Evolutionary conservation across 2,888 invertebrate species (phyloP).

Genomic region (Lepidonotus clava): DNA sequence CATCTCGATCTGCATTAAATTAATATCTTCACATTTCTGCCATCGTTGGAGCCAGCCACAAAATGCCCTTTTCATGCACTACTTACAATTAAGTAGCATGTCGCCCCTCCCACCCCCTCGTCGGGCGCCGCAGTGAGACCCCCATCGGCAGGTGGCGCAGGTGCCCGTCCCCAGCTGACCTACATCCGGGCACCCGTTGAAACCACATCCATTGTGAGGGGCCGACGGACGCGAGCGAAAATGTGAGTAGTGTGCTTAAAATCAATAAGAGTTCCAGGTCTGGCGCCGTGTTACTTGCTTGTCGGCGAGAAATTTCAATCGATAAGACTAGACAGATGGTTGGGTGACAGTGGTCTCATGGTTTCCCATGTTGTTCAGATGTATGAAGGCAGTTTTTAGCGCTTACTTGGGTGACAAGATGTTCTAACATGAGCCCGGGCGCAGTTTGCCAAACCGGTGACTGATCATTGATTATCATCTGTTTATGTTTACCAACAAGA

Average conservation of each 20-base stretch:
- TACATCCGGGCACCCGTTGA: slow-evolving; percentile 24
- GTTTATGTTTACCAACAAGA: slow-evolving; percentile 40
- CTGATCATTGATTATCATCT: slow-evolving; percentile 52
- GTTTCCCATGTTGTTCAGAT: background rate
- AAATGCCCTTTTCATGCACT: no score
- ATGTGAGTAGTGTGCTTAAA: slow-evolving; percentile 51
- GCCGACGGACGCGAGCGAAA: slow-evolving; percentile 47
- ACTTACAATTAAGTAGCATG: no score
- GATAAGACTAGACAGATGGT: background rate
- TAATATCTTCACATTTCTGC: no score
- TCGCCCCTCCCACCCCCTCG: no score
- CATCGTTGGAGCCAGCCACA: no score
- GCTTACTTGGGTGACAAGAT: slow-evolving; percentile 16
- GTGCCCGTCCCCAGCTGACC: slow-evolving; percentile 3
- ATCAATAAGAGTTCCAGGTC: slow-evolving; percentile 40
- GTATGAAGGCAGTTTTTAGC: background rate
- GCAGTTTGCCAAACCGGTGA: slow-evolving; percentile 19
- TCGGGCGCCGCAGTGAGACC: no score
- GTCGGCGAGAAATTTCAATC: background rate
- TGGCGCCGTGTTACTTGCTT: background rate
- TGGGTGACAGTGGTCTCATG: background rate
- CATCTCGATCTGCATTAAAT: no score
- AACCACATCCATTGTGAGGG: slow-evolving; percentile 51
- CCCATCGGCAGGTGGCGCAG: slow-evolving; percentile 21
- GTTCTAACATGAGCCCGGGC: slow-evolving; percentile 19